Evolutionary conservation across 2,113 vertebrate species (phyloP), one percentile per base, ranked within the genome.

Genomic region (Salminus brasiliensis): DNA sequence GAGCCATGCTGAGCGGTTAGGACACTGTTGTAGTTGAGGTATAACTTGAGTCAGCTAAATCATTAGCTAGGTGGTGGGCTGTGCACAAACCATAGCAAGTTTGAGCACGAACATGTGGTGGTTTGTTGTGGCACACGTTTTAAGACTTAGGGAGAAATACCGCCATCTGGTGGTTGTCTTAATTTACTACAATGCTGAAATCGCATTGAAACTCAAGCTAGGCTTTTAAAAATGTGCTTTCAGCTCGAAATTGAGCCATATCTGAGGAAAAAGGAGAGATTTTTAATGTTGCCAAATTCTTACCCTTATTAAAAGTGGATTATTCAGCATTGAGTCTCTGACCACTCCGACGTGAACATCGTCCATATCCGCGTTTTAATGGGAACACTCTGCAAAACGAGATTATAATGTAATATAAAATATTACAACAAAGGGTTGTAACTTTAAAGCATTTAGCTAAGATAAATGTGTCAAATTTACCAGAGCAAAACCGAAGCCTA

Each of bases 301-400:
- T 89, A 95, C 95, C 94, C 93, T 95, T 76, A 92, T 86, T 78
- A 95, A 91, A 72, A 92, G 93, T 5, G 91, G 94, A 84, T 95
- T 95, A 59, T 88, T 78, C 63, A 91, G 65, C 95, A 95, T 95
- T 75, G 93, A 94, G n/a, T 93, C 92, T 55, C 94, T 90, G 83
- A 91, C 80, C 79, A 91, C 80, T 11, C 95, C 95, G 36, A 94
- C 82, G 76, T 93, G 85, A 84, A 93, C 90, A 81, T 92, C 92
- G 76, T 95, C 94, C 86, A 89, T 90, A 4, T 75, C 69, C 34
- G 57, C 18, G 30, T 34, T 79, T 59, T 68, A 60, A 71, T 69
- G 65, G 34, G 45, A 68, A 79, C 49, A 74, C 23, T 4, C 32
- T 4, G 30, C 18, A n/a, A 12, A 36, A 36, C 27, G 36, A 29